These are phyloP conservation scores for Laterallus jamaicensis DNA, from an alignment of 2,113 vertebrate genomes.

Conservation along the genomic window DNA sequence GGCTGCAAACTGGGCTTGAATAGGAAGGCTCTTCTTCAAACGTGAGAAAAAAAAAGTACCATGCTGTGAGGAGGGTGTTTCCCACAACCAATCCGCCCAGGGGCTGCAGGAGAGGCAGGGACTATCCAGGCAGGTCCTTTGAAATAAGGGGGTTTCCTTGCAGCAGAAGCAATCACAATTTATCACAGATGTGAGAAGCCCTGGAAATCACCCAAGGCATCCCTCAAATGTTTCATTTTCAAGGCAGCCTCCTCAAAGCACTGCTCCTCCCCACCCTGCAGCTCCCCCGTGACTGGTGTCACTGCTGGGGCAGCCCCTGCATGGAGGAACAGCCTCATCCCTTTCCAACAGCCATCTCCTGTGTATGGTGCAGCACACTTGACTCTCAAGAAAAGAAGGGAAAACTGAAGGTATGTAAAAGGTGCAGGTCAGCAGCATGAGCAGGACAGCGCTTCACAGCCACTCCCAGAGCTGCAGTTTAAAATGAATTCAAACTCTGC, in stretches of 20 bases:
- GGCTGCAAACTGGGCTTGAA: neutral
- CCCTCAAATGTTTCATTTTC: neutral
- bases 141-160: neutral
- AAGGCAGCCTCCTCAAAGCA: neutral
- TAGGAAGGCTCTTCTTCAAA: neutral
- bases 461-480: neutral
- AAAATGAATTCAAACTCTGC: neutral
- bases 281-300: neutral
- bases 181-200: neutral
- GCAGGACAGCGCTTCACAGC: neutral
- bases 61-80: neutral
- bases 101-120: neutral
- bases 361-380: fast-evolving
- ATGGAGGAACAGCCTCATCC: neutral
- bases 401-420: neutral
- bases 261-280: neutral
- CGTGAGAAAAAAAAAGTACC: neutral
- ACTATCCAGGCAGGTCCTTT: neutral
- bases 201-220: neutral
- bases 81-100: neutral
- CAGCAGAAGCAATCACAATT: neutral
- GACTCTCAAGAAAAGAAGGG: neutral
- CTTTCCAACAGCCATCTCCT: neutral
- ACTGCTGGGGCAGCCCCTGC: neutral
- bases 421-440: neutral